phyloP scores from a whole-genome alignment of 2,113 vertebrate genomes.

The Brachyistius frenatus region DNA sequence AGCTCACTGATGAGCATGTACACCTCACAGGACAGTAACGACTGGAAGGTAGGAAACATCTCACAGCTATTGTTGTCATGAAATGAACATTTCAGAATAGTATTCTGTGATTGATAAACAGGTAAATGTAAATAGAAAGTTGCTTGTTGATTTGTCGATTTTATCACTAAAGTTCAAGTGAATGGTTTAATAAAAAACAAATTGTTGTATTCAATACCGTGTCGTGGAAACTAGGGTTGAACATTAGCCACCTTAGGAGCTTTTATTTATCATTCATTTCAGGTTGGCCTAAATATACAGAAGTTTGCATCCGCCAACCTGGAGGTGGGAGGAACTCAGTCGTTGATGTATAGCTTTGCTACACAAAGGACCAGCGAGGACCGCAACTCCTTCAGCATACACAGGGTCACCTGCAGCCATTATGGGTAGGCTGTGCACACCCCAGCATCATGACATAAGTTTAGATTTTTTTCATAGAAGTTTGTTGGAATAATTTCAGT shows the following conservation, averaged over 20 bases:
- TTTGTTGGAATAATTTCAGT: no score
- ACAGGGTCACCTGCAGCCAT: constrained; percentile 25
- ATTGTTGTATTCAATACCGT: no score
- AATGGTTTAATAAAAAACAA: no score
- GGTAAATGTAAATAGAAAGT: background rate
- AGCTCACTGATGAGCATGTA: constrained; percentile 33
- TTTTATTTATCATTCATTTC: background rate
- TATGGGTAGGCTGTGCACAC: constrained; percentile 12
- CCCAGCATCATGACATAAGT: rapidly evolving
- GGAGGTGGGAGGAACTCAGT: constrained; percentile 27
- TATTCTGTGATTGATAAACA: background rate
- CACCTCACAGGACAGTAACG: background rate
- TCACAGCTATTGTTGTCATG: background rate
- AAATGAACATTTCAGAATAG: no score
- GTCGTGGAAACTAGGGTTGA: no score
- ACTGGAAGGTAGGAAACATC: constrained; percentile 55
- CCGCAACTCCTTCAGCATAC: constrained; percentile 27
- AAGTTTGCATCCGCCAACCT: background rate
- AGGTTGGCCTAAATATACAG: constrained; percentile 11
- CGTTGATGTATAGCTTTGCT: constrained; percentile 10
- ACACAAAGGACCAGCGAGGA: constrained; percentile 14
- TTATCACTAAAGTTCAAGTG: no score
- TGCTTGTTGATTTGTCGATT: no score
- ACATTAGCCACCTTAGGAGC: no score
- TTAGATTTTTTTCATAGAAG: background rate